Evolutionary conservation across 2,113 vertebrate genomes (phyloP).

Genomic region (Scalopus aquaticus): DNA sequence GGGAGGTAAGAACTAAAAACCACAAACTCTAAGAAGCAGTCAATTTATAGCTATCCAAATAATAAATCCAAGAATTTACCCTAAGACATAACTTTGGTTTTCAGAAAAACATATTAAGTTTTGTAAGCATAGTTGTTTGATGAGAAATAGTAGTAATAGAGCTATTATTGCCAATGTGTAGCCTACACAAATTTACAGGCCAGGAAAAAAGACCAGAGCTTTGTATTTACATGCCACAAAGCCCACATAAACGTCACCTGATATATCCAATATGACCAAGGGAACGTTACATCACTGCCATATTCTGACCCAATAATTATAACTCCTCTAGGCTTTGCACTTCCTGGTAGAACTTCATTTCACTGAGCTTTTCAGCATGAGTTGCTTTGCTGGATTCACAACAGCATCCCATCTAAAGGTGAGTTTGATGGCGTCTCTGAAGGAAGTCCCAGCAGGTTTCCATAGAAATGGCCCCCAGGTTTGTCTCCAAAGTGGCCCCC

Average conservation of each 20-base stretch:
- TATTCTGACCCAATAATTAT: not conserved
- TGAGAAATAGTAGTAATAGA: not conserved
- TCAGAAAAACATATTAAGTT: not conserved
- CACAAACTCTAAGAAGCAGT: not conserved
- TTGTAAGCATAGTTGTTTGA: not conserved
- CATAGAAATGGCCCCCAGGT: constrained; percentile 61
- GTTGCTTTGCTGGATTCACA: not conserved
- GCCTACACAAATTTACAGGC: not conserved
- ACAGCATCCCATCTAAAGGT: not conserved
- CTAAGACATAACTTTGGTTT: not conserved
- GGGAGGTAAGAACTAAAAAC: not conserved
- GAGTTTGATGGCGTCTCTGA: not conserved
- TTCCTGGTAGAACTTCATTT: not conserved
- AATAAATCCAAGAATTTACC: not conserved
- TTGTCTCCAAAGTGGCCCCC: constrained; percentile 55
- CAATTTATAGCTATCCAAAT: not conserved
- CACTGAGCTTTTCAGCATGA: not conserved
- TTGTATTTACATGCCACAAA: not conserved
- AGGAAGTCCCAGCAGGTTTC: not conserved
- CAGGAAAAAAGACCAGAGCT: not conserved
- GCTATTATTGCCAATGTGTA: not conserved
- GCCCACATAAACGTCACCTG: not conserved
- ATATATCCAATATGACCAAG: not conserved
- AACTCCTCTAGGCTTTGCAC: not conserved
- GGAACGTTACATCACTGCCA: not conserved